Base-by-base conservation (phyloP, 2,113 vertebrate species). In the Brevimyrus niger region DNA sequence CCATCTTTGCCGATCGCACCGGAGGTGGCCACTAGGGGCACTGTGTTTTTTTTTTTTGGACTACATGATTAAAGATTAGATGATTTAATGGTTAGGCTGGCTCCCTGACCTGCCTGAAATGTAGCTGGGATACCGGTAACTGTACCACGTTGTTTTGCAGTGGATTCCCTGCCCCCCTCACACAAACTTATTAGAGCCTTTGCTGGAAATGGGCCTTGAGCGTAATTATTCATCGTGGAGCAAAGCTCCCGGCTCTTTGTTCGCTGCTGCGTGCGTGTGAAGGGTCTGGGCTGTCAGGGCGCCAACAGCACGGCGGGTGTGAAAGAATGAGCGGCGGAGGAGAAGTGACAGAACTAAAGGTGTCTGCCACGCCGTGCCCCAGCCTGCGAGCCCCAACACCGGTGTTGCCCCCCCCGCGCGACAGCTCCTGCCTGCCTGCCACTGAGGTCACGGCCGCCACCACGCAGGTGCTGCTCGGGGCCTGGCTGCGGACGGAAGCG, bases 341-440 rank as follows among this genome's bases (percentile, higher is more conserved):
- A 96, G 91, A 93, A 96, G 92, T 96, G 97, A 96, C 96, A 97
- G 96, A 96, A 96, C 95, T 96, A 94, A 97, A 97, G 96, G 97
- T 97, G 97, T 97, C 95, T 97, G 94, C 94, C 94, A 94, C 95
- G 94, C 95, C 95, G 96, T 95, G 96, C 95, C 94, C 95, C 94
- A 95, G 95, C 94, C 94, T 94, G 94, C 85, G 93, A 95, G 92
- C 95, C 95, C 94, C 94, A 94, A 96, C 96, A 95, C 96, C 95
- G 92, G 95, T 94, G 94, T 94, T 11, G 3, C 95, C 95, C 95
- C 95, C 93, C 95, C 94, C 92, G 95, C 95, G 95, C 95, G 96
- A 96, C 95, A 96, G 95, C 86, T 94, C 91, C 90, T 93, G 95
- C 96, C 95, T 92, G 90, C 94, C 95, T 94, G 93, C 93, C 90